Evolutionary conservation across 2,888 invertebrate genomes (phyloP), one percentile per base, ranked within the genome.

Genomic region (Dicranocentrus wangi): DNA sequence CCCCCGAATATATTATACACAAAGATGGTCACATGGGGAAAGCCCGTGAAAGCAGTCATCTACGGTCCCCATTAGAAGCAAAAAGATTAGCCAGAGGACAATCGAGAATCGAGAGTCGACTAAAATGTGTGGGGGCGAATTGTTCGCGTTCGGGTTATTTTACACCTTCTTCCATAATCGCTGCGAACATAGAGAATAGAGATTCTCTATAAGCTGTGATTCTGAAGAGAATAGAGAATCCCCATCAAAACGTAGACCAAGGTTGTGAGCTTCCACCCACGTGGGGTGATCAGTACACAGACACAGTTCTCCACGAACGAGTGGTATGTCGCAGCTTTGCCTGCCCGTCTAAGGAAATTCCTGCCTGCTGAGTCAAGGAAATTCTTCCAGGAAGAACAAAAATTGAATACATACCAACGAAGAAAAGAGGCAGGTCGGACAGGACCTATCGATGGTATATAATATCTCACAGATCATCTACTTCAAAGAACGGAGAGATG

Each of bases 1-100:
- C 1, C 85, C 85, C 28, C 63, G 60, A 60, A 77, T 77, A 60
- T 84, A 85, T 21, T 85, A 84, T n/a, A 85, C 63, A 0, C 79
- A 84, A 17, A 79, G 69, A 10, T 25, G 21, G n/a, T 82, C 0
- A 81, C 28, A 28, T 75, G 42, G 2, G 85, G 85, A 71, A 85
- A 85, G 3, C 82, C 84, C 32, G 85, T 51, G 39, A 83, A 81
- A 0, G 84, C 76, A 13, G 83, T 76, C n/a, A 85, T 39, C 27
- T 85, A 82, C 83, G 5, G 82, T 84, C 1, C 68, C 53, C 58
- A 85, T 78, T 1, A 84, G 21, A 25, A 85, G 51, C 10, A 60
- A 51, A 32, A 81, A 85, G 5, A 84, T 10, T 0, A 85, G 53
- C 84, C 84, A 85, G 32, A 82, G 61, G 1, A 77, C 21, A 13